Evolutionary conservation across 2,888 invertebrate species (phyloP).

Genomic region (Ormyrus pomaceus): DNA sequence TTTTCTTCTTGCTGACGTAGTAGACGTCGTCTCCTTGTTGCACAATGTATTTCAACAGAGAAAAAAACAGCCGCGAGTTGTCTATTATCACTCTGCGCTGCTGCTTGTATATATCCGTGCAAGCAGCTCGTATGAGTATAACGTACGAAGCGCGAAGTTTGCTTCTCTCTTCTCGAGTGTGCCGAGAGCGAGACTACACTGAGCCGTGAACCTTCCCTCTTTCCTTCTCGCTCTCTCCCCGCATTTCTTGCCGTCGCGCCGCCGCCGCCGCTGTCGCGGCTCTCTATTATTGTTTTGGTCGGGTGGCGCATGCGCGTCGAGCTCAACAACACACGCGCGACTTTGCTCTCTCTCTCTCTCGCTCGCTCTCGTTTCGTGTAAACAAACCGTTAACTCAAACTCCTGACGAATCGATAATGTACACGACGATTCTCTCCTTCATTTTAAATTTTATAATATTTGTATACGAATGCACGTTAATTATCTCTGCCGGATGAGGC

Average conservation of each 20-base stretch:
- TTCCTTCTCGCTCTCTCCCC: constrained; percentile 54
- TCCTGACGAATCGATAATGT: constrained; percentile 50
- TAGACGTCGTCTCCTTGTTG: constrained; percentile 1
- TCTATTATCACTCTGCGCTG: too few relatives aligned
- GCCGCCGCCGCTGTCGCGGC: constrained; percentile 21
- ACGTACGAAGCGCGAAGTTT: constrained; percentile 37
- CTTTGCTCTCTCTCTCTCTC: constrained; percentile 29
- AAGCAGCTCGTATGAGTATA: background rate
- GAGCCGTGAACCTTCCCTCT: constrained; percentile 47
- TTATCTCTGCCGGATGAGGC: background rate
- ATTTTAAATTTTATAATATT: background rate
- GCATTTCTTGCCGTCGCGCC: constrained; percentile 1
- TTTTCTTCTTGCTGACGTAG: background rate
- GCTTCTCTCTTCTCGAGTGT: constrained; percentile 48
- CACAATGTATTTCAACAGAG: constrained; percentile 19
- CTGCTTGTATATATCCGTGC: background rate
- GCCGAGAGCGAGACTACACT: constrained; percentile 45
- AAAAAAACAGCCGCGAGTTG: too few relatives aligned
- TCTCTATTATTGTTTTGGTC: constrained; percentile 74
- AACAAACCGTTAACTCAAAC: constrained; percentile 50
- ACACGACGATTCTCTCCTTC: background rate
- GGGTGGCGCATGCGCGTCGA: constrained; percentile 70
- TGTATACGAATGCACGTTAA: background rate
- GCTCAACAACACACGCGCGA: constrained; percentile 1
- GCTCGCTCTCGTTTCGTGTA: constrained; percentile 31